A percentile compares a stretch with the other conserved stretches of the same genome.
Conservation (phyloP, 92 coral and sea anemone species). For the Porites evermanni region DNA sequence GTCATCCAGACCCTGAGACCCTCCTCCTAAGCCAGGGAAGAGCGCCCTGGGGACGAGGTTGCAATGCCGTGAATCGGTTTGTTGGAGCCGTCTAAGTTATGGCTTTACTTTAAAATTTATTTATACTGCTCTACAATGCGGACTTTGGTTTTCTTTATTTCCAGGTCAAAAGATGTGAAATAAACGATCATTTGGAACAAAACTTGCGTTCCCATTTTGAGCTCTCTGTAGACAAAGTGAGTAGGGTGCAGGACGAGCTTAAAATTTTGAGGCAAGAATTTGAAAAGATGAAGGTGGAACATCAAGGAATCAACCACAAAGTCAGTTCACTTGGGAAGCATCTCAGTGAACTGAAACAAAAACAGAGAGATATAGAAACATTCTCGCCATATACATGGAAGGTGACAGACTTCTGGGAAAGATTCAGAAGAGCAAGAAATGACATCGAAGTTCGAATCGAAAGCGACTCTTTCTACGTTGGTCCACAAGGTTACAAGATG, state of each 20-base stretch:
- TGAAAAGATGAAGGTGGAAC: constrained; percentile 21
- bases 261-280: constrained; percentile 34
- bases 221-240: constrained; percentile 36
- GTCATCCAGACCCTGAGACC: too few species aligned
- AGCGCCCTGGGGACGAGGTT: too few species aligned
- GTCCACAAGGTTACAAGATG: constrained; percentile 56
- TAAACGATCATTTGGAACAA: constrained; percentile 47
- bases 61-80: not conserved
- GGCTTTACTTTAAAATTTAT: not conserved
- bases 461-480: constrained; percentile 38
- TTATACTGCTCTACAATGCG: too few species aligned
- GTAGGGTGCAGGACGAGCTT: constrained; percentile 32
- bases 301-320: constrained; percentile 8
- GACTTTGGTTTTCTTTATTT: not conserved
- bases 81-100: not conserved
- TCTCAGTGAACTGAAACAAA: constrained; percentile 7
- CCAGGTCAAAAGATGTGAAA: constrained; percentile 58
- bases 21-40: too few species aligned
- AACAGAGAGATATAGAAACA: constrained; percentile 33
- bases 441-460: constrained; percentile 35
- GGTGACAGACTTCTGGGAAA: constrained; percentile 46
- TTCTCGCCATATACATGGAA: constrained; percentile 39
- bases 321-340: constrained; percentile 26
- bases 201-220: constrained; percentile 58
- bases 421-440: constrained; percentile 33